These are phyloP conservation scores for Nasonia oneida DNA, from an alignment of 2,888 invertebrate species.

Conservation along the genomic window DNA sequence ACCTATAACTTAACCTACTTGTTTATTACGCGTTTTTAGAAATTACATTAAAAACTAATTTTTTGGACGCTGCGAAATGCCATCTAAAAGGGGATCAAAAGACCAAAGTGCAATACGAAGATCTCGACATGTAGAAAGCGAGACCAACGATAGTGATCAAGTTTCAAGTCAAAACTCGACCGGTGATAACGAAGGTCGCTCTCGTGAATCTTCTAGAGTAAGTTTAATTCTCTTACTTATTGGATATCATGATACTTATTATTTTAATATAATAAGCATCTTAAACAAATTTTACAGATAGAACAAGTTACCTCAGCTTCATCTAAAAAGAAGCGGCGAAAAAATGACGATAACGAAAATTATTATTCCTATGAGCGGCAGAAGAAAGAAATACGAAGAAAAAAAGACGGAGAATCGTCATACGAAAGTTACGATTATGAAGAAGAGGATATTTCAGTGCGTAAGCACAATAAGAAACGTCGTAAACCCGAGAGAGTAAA, in stretches of 20 bases:
- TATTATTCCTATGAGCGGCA: slow-evolving; percentile 57
- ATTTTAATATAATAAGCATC: not conserved
- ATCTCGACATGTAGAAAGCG: slow-evolving; percentile 25
- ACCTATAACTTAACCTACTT: too few relatives aligned
- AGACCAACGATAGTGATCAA: slow-evolving; percentile 48
- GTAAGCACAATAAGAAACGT: slow-evolving; percentile 34
- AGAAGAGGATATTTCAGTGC: slow-evolving; percentile 49
- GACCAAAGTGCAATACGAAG: slow-evolving; percentile 35
- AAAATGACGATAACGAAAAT: slow-evolving; percentile 57
- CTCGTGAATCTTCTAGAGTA: slow-evolving; percentile 40
- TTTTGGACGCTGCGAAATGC: slow-evolving; percentile 28
- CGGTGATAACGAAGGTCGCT: slow-evolving; percentile 56
- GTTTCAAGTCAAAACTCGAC: slow-evolving; percentile 53
- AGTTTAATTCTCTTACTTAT: not conserved
- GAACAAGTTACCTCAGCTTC: slow-evolving; percentile 37
- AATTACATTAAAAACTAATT: too few relatives aligned
- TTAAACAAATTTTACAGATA: not conserved
- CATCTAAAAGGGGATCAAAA: slow-evolving; percentile 37
- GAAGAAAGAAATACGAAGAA: slow-evolving; percentile 38
- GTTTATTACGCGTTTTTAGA: too few relatives aligned
- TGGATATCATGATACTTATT: too few relatives aligned
- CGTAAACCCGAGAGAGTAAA: slow-evolving; percentile 52
- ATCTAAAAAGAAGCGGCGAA: slow-evolving; percentile 34
- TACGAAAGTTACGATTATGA: slow-evolving; percentile 53
- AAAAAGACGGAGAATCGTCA: slow-evolving; percentile 52